Base-by-base conservation (phyloP, 64 coral and sea anemone genomes). In the Stichodactyla mertensii region DNA sequence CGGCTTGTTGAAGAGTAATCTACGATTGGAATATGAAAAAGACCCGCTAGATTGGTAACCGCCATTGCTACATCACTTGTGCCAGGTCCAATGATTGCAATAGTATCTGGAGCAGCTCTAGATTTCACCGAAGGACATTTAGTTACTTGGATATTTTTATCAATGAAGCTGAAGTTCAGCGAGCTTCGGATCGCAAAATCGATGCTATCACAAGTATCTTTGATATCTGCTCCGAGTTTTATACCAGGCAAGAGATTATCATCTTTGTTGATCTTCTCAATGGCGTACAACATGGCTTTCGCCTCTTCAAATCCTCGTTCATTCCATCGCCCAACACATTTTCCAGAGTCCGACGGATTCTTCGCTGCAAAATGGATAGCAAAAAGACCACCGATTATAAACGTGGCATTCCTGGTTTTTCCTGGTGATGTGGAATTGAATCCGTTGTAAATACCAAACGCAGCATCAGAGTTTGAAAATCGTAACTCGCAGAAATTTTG, bases 1-100 rank as follows among this genome's bases (percentile, higher is more conserved):
- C 92, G 90, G 86, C 95, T 98, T 19, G 92, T 83, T 1, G 95
- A 91, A 7, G 87, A 84, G 64, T 89, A 94, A 20, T 92, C 86
- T 2, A 98, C 87, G 11, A 98, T 92, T 3, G 92, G 95, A 13
- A 98, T 92, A 70, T 97, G 86, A 57, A 97, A 97, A 45, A 93
- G 60, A 5, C 92, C 92, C 0, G 86, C 95, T 4, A 98, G 55
- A 57, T 94, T 91, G 12, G 91, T 92, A 0, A 96, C 91, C 4
- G 94, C 91, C 79, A 96, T 96, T 31, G 94, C 94, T 4, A 96
- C 77, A 69, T 96, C 94, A 45, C 84, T 96, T 7, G 87, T 84
- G 18, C 28, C 88, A 6, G 88, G 26, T 0, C 94, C 94, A 80
- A 96, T 89, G 7, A 96, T 87, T 4, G 90, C 94, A 0, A 96